phyloP scores from a whole-genome alignment of 2,888 invertebrate species.

The Apotomis turbidana region DNA sequence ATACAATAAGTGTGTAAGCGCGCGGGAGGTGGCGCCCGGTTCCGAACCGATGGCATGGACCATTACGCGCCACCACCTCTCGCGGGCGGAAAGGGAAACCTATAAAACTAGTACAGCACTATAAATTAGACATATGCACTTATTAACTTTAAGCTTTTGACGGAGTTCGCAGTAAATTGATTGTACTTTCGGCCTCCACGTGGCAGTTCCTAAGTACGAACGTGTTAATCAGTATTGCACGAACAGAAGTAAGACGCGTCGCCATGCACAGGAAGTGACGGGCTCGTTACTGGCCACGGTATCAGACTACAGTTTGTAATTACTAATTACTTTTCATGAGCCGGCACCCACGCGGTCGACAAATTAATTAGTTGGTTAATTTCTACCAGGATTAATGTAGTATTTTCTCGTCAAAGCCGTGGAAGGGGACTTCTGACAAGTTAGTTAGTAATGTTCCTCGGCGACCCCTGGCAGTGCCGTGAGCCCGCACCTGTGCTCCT shows the following conservation, averaged over 20 bases:
- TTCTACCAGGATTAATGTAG: constrained; percentile 12
- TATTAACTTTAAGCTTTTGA: constrained; percentile 27
- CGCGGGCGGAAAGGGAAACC: background rate
- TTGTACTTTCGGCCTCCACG: constrained; percentile 21
- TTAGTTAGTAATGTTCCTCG: constrained; percentile 12
- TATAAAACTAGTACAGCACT: constrained; percentile 27
- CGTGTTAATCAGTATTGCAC: constrained; percentile 24
- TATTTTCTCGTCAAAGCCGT: constrained; percentile 14
- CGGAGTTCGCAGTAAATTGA: constrained; percentile 7
- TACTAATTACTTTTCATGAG: constrained; percentile 20
- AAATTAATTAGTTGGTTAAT: constrained; percentile 11
- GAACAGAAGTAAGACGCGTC: background rate
- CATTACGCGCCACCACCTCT: background rate
- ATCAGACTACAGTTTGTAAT: constrained; percentile 6
- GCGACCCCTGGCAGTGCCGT: background rate
- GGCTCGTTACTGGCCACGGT: constrained; percentile 4
- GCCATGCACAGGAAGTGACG: constrained; percentile 14
- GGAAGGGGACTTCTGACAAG: constrained; percentile 12
- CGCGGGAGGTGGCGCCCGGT: background rate
- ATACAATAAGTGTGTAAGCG: constrained; percentile 7
- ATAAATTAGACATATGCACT: constrained; percentile 27
- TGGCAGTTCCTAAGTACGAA: constrained; percentile 28
- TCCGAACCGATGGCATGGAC: background rate
- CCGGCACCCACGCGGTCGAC: constrained; percentile 5
- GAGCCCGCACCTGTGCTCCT: constrained; percentile 26